These are phyloP conservation scores for Garrulus glandarius DNA, from an alignment of 2,797 vertebrate species.

Conservation along the genomic window DNA sequence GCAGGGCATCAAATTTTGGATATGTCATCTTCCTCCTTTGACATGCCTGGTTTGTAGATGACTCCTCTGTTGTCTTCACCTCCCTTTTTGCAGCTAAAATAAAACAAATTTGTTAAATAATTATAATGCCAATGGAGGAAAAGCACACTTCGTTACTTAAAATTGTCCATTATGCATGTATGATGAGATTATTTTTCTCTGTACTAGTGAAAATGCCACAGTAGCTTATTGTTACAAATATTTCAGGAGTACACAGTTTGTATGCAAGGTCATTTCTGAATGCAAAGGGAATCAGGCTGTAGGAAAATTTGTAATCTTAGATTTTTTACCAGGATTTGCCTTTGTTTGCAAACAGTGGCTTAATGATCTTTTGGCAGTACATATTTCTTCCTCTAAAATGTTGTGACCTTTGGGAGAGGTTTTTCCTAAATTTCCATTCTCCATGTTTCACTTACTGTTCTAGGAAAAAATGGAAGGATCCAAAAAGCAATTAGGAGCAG, in stretches of 20 bases:
- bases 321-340: neutral
- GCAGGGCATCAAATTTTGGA: conserved; percentile 74
- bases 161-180: neutral
- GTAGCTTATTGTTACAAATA: neutral
- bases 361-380: neutral
- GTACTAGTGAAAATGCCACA: neutral
- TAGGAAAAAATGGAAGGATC: neutral
- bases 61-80: conserved; percentile 67
- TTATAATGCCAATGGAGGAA: neutral
- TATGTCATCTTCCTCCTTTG: conserved; percentile 75
- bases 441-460: neutral
- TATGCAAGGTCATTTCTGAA: neutral
- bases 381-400: neutral
- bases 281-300: neutral
- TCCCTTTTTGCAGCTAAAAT: conserved; percentile 71
- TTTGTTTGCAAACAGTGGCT: neutral
- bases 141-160: neutral
- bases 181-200: neutral
- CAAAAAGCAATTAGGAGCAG: neutral
- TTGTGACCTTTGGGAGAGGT: neutral
- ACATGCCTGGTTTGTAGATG: conserved; percentile 71
- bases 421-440: neutral
- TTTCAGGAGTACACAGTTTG: neutral
- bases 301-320: neutral
- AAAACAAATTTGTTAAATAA: conserved; percentile 35